phyloP scores from a whole-genome alignment of 2,888 invertebrate species.

The Lydus trimaculatus region DNA sequence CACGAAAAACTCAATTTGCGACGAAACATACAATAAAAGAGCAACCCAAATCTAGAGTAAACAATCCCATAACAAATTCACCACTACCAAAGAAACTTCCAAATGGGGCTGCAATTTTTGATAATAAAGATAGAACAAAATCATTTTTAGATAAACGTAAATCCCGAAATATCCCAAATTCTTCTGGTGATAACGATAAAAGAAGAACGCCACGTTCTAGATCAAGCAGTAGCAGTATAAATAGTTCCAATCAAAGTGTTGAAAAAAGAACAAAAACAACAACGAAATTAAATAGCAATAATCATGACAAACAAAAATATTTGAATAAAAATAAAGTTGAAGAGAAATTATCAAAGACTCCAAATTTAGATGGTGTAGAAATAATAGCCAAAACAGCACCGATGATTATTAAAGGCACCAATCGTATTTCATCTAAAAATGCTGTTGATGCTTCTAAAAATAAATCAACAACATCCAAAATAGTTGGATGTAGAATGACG shows the following conservation, averaged over 20 bases:
- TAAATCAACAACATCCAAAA: not conserved
- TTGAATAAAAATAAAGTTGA: not conserved
- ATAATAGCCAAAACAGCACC: not conserved
- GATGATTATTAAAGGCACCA: not conserved
- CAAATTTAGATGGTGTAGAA: constrained; percentile 4
- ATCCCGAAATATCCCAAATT: constrained; percentile 18
- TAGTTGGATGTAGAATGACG: not conserved
- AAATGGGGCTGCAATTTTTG: not conserved
- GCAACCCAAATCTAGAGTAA: constrained; percentile 33
- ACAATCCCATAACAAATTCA: constrained; percentile 35
- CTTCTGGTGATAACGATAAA: not conserved
- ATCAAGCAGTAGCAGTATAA: not conserved
- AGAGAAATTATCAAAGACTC: not conserved
- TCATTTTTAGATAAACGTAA: constrained; percentile 23
- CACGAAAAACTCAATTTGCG: constrained; percentile 40
- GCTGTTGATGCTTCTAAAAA: not conserved
- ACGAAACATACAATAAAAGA: constrained; percentile 34
- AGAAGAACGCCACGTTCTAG: not conserved
- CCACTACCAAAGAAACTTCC: constrained; percentile 22
- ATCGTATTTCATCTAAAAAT: not conserved
- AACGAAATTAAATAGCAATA: constrained; percentile 9
- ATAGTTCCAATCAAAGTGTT: not conserved
- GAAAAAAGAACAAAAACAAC: not conserved
- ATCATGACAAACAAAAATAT: not conserved
- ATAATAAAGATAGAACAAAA: constrained; percentile 22